Conservation (phyloP, 2,113 vertebrate species). For the Misgurnus mizolepis region DNA sequence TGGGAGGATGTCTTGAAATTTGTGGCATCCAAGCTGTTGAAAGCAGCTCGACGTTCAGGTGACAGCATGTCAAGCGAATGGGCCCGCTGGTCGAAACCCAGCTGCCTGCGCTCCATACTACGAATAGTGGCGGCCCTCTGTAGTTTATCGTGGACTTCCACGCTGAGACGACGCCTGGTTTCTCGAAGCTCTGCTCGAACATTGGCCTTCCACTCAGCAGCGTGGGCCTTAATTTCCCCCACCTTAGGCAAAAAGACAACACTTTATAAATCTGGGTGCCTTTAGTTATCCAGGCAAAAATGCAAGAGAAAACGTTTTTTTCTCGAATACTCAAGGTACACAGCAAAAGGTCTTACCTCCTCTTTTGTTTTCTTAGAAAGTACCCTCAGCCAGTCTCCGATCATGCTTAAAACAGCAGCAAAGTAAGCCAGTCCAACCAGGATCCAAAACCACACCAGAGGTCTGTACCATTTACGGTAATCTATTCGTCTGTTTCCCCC, state of each 20-base stretch:
- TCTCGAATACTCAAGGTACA: neutral
- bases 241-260: conserved; percentile 74
- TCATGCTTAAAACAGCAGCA: conserved; percentile 96
- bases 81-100: conserved; percentile 90
- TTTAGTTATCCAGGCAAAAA: neutral
- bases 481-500: conserved; percentile 86
- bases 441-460: conserved; percentile 97
- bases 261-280: neutral
- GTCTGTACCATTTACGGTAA: conserved; percentile 93
- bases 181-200: conserved; percentile 92
- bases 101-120: conserved; percentile 90
- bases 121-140: conserved; percentile 92
- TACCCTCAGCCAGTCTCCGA: conserved; percentile 94
- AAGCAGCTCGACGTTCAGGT: conserved; percentile 86
- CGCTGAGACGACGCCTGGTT: conserved; percentile 87
- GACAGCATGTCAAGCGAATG: conserved; percentile 94
- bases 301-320: no score
- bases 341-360: conserved; percentile 79
- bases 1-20: conserved; percentile 90
- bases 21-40: conserved; percentile 84
- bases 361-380: conserved; percentile 97
- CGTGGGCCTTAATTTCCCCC: conserved; percentile 90
- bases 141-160: conserved; percentile 95
- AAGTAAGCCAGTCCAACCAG: conserved; percentile 94
- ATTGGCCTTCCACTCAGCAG: conserved; percentile 93